A percentile compares a stretch with the other conserved stretches of the same genome.
Conservation (phyloP, 2,113 vertebrate genomes). For the Dipodomys merriami region DNA sequence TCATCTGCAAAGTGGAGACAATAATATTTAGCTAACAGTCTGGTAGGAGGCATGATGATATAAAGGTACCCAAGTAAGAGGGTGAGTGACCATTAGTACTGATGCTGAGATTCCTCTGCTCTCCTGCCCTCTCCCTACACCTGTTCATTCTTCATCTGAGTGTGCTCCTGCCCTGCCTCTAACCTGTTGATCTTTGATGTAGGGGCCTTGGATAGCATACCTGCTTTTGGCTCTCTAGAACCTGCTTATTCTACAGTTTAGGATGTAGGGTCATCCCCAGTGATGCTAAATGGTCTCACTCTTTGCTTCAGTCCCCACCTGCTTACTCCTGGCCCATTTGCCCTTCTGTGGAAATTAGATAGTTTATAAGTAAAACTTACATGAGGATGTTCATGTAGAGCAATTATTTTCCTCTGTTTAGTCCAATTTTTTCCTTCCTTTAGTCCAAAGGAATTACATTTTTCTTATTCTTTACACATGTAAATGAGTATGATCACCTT, state of each 20-base stretch:
- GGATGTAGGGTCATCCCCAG: background rate
- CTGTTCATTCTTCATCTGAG: background rate
- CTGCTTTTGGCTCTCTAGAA: background rate
- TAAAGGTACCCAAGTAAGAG: background rate
- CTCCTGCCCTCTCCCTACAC: background rate
- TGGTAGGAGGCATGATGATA: background rate
- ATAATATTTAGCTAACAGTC: background rate
- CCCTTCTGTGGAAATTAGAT: background rate
- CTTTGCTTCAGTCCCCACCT: background rate
- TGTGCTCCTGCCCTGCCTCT: background rate
- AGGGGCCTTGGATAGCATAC: background rate
- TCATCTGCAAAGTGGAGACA: conserved; percentile 5
- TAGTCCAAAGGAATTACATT: background rate
- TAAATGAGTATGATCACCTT: background rate
- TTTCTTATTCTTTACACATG: conserved; percentile 13
- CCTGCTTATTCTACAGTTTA: background rate
- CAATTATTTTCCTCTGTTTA: background rate
- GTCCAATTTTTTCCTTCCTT: background rate
- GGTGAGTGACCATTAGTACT: background rate
- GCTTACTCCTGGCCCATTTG: background rate
- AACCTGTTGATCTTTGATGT: background rate
- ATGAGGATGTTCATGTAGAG: background rate
- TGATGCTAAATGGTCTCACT: background rate
- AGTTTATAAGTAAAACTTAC: conserved; percentile 39
- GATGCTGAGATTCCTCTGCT: background rate